phyloP scores from a whole-genome alignment of 2,797 vertebrate genomes.

The Salarias fasciatus region DNA sequence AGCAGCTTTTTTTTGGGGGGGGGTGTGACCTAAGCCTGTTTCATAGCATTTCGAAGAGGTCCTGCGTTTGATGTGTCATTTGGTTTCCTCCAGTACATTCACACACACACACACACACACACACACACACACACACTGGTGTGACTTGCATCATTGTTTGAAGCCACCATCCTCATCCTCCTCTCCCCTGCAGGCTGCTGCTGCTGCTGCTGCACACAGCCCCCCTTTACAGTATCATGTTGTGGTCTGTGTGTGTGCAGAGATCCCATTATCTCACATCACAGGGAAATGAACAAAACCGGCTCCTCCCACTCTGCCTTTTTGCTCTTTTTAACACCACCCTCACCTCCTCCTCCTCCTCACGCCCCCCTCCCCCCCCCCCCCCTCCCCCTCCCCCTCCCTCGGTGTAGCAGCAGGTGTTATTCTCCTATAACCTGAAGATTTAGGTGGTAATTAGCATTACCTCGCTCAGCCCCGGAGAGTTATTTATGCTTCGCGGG shows the following conservation, averaged over 20 bases:
- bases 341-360: conserved; percentile 26
- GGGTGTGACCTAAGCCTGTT: too few relatives aligned
- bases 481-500: conserved; percentile 51
- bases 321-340: conserved; percentile 38
- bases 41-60: too few relatives aligned
- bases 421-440: conserved; percentile 73
- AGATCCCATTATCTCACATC: conserved; percentile 75
- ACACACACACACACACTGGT: too few relatives aligned
- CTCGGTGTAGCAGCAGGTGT: conserved; percentile 83
- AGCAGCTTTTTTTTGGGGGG: too few relatives aligned
- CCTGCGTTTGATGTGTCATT: too few relatives aligned
- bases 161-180: too few relatives aligned
- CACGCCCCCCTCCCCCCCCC: neutral
- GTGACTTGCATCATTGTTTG: too few relatives aligned
- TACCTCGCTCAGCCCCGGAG: conserved; percentile 51
- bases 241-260: conserved; percentile 54
- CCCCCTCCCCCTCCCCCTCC: neutral
- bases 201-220: conserved; percentile 26
- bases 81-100: too few relatives aligned
- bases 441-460: conserved; percentile 74
- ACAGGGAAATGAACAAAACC: conserved; percentile 63
- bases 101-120: too few relatives aligned
- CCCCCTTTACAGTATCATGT: conserved; percentile 40
- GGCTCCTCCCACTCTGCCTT: conserved; percentile 71
- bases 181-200: neutral